These are phyloP conservation scores for Scaptomyza pallida DNA, from an alignment of 1,140 invertebrate species.

Conservation along the genomic window DNA sequence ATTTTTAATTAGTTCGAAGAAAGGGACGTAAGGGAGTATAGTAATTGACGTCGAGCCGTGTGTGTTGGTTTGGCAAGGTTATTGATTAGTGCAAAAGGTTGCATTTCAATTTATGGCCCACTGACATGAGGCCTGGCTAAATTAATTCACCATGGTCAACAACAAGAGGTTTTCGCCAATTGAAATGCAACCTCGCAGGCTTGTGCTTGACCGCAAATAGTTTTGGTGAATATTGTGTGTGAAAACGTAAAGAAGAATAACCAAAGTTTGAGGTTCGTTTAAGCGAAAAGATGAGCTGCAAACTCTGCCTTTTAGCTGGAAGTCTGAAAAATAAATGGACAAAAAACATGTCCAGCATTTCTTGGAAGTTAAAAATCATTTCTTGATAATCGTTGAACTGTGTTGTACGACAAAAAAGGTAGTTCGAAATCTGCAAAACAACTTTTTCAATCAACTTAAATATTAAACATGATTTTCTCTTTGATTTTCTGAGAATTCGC, in stretches of 20 bases:
- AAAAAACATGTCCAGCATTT: background rate
- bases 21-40: background rate
- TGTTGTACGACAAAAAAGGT: background rate
- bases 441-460: background rate
- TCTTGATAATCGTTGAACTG: background rate
- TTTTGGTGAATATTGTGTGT: too few relatives aligned
- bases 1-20: constrained; percentile 70
- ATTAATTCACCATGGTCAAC: constrained; percentile 10
- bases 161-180: constrained; percentile 22
- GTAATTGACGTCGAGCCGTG: constrained; percentile 41
- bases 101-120: constrained; percentile 70
- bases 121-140: constrained; percentile 14
- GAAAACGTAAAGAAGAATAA: too few relatives aligned
- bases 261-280: too few relatives aligned
- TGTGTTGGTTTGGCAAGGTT: constrained; percentile 51
- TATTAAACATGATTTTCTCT: too few relatives aligned
- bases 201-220: constrained; percentile 18
- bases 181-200: background rate
- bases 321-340: too few relatives aligned
- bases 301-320: background rate
- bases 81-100: constrained; percentile 66
- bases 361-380: background rate
- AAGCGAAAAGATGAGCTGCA: too few relatives aligned
- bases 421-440: background rate
- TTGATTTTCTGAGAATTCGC: too few relatives aligned